Percentiles rank a stretch among this genome's conserved stretches.
phyloP scores from a whole-genome alignment of 30 jellyfish, hydroid and myxozoan genomes.

The Aurelia coerulea region DNA sequence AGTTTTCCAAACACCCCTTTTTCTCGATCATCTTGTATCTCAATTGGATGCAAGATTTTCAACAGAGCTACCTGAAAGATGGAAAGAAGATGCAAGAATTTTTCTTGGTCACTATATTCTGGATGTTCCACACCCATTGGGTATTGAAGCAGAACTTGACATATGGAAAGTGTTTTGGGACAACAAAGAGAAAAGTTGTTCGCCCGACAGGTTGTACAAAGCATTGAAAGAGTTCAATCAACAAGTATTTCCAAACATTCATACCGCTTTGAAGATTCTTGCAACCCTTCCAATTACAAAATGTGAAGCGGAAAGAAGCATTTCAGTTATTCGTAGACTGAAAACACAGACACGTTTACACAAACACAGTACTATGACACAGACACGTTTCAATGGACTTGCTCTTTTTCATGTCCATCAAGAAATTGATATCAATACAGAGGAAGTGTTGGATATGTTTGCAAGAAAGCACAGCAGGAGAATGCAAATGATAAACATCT shows the following conservation, averaged over 20 bases:
- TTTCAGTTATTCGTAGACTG: too few relatives aligned
- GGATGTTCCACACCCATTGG: constrained; percentile 17
- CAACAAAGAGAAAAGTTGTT: background rate
- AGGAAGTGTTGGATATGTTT: constrained; percentile 11
- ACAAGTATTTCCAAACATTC: too few relatives aligned
- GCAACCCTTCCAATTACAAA: too few relatives aligned
- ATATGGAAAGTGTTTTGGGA: constrained; percentile 12
- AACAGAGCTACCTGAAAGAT: background rate
- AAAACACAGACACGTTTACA: too few relatives aligned
- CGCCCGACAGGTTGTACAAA: constrained; percentile 6
- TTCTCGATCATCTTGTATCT: background rate
- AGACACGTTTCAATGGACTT: too few relatives aligned
- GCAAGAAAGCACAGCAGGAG: background rate
- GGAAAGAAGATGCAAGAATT: constrained; percentile 5
- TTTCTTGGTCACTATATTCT: background rate
- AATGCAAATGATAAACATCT: background rate
- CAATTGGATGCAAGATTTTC: constrained; percentile 4
- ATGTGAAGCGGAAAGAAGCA: too few relatives aligned
- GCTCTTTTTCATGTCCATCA: background rate
- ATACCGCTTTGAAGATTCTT: too few relatives aligned
- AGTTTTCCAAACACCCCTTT: too few relatives aligned
- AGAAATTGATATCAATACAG: background rate
- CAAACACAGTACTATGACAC: too few relatives aligned
- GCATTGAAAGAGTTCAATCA: background rate
- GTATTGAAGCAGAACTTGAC: constrained; percentile 11